These are phyloP conservation scores for Drosophila recens DNA, from an alignment of 2,888 invertebrate genomes.

Conservation along the genomic window DNA sequence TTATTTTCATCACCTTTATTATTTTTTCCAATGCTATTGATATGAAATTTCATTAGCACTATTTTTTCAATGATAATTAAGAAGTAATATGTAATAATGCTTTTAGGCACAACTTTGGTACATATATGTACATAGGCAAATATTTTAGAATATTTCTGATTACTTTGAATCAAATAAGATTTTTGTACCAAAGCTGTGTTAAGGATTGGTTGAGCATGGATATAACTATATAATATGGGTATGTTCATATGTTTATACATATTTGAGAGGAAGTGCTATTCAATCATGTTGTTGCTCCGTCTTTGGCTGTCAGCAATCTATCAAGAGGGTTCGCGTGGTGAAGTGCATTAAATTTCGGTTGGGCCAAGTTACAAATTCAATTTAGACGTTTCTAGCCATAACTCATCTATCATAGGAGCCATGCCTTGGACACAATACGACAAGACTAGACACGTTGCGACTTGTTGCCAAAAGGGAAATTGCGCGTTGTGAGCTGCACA, in stretches of 20 bases:
- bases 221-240: background rate
- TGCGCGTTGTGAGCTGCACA: conserved; percentile 33
- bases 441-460: conserved; percentile 7
- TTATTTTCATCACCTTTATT: too few relatives aligned
- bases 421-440: conserved; percentile 14
- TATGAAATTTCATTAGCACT: too few relatives aligned
- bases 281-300: conserved; percentile 3
- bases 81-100: too few relatives aligned
- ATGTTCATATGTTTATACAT: background rate
- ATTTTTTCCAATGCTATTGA: too few relatives aligned
- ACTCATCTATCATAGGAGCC: conserved; percentile 64
- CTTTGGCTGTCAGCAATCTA: conserved; percentile 16
- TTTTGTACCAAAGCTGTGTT: background rate
- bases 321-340: conserved; percentile 4
- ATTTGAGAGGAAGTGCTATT: background rate
- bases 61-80: too few relatives aligned
- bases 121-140: too few relatives aligned
- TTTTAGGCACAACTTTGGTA: too few relatives aligned
- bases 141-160: background rate
- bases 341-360: conserved; percentile 18
- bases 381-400: conserved; percentile 52
- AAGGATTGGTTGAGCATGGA: background rate
- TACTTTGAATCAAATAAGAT: background rate
- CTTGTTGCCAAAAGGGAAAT: conserved; percentile 28
- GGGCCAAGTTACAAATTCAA: conserved; percentile 50